phyloP scores from a whole-genome alignment of 2,888 invertebrate species.

The Epinotia brunnichana region DNA sequence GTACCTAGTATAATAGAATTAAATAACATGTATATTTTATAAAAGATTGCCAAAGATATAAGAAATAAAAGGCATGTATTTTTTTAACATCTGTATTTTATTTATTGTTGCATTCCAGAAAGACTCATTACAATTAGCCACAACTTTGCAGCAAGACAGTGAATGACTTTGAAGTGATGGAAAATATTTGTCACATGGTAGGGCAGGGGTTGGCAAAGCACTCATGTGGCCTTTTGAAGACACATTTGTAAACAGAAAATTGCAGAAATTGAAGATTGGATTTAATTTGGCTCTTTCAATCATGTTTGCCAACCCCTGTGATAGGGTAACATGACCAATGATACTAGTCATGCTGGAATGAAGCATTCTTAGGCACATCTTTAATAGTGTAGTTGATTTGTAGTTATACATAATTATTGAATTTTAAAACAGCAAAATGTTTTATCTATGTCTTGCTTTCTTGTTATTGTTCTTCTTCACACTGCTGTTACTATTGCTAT shows the following conservation, averaged over 20 bases:
- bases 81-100: slow-evolving; percentile 43
- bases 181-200: not conserved
- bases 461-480: slow-evolving; percentile 91
- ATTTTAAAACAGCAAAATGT: slow-evolving; percentile 19
- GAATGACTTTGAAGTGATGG: not conserved
- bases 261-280: not conserved
- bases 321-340: slow-evolving; percentile 1
- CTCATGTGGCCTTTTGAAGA: not conserved
- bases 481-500: slow-evolving; percentile 75
- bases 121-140: slow-evolving; percentile 16
- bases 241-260: too few relatives aligned
- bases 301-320: not conserved
- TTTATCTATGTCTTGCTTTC: slow-evolving; percentile 91
- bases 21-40: not conserved
- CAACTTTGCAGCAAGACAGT: not conserved
- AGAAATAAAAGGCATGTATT: slow-evolving; percentile 42
- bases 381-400: too few relatives aligned
- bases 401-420: too few relatives aligned
- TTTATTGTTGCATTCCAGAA: slow-evolving; percentile 30
- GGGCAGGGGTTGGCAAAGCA: not conserved
- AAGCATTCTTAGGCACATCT: slow-evolving; percentile 24
- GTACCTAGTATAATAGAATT: slow-evolving; percentile 32
- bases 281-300: not conserved
- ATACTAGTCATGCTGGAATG: slow-evolving; percentile 9
- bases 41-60: slow-evolving; percentile 27